A percentile compares a stretch with the other conserved stretches of the same genome.
These are phyloP conservation scores for Sussaba pulchella DNA, from an alignment of 2,888 invertebrate genomes.

Conservation along the genomic window DNA sequence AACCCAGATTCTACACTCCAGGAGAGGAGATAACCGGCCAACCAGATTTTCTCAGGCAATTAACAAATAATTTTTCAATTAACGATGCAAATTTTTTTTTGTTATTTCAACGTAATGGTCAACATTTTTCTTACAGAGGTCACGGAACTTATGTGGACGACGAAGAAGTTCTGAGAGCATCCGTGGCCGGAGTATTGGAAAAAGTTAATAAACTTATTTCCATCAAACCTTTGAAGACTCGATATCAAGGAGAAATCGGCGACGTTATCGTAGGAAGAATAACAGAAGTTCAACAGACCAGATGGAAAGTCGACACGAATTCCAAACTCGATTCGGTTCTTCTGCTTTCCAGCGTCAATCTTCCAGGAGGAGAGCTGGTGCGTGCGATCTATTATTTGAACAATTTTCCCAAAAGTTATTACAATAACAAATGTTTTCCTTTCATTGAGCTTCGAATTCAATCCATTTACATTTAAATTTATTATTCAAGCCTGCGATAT, in stretches of 20 bases:
- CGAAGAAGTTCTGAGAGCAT: constrained; percentile 93
- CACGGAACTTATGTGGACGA: constrained; percentile 97
- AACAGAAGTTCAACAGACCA: constrained; percentile 95
- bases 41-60: constrained; percentile 93
- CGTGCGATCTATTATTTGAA: too few species aligned
- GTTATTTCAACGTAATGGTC: too few species aligned
- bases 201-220: constrained; percentile 98
- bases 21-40: constrained; percentile 95
- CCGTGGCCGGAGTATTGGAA: constrained; percentile 97
- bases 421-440: not conserved
- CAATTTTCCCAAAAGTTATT: not conserved
- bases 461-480: too few species aligned
- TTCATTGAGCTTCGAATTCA: not conserved
- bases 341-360: constrained; percentile 95
- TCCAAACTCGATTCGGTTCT: constrained; percentile 95
- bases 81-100: too few species aligned
- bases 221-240: constrained; percentile 95
- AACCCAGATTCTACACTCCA: constrained; percentile 92
- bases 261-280: constrained; percentile 98
- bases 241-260: constrained; percentile 97
- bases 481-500: too few species aligned
- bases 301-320: constrained; percentile 98
- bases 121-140: constrained; percentile 88
- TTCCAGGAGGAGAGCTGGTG: constrained; percentile 98
- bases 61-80: not conserved